A percentile compares a stretch with the other conserved stretches of the same genome.
Conservation (phyloP, 2,888 invertebrate genomes). For the Geophilus truncorum region DNA sequence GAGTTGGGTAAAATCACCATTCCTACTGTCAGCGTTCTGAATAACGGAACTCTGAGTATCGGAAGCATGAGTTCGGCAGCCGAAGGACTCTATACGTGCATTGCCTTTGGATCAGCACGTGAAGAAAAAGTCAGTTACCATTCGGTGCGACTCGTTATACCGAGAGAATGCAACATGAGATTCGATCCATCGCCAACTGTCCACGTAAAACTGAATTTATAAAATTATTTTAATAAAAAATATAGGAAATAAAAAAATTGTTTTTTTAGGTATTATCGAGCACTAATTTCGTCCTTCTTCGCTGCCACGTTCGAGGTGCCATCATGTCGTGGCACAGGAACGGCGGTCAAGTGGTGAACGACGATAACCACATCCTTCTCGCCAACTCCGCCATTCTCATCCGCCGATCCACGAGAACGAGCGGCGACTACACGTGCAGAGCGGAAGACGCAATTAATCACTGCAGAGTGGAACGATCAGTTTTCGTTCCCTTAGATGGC, state of each 20-base stretch:
- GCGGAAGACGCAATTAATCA: neutral
- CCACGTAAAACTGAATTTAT: neutral
- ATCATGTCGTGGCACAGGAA: neutral
- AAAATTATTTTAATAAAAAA: neutral
- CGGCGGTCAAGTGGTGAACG: neutral
- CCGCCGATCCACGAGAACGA: neutral
- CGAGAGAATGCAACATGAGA: conserved; percentile 14
- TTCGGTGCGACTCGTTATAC: neutral
- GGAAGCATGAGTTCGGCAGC: neutral
- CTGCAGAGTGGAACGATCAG: conserved; percentile 25
- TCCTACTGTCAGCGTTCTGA: neutral
- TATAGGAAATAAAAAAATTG: neutral
- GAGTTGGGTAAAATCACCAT: neutral
- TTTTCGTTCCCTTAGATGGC: neutral
- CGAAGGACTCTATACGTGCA: conserved; percentile 22
- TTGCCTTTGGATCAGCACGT: neutral
- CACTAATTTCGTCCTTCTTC: neutral
- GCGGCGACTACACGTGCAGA: neutral
- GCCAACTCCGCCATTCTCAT: neutral
- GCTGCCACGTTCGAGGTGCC: neutral
- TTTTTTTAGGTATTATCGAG: neutral
- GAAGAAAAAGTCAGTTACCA: neutral
- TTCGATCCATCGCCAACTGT: neutral
- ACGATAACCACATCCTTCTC: neutral
- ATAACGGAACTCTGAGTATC: neutral